Conservation (phyloP, 2,113 vertebrate species). For the Sebastes schlegelii region DNA sequence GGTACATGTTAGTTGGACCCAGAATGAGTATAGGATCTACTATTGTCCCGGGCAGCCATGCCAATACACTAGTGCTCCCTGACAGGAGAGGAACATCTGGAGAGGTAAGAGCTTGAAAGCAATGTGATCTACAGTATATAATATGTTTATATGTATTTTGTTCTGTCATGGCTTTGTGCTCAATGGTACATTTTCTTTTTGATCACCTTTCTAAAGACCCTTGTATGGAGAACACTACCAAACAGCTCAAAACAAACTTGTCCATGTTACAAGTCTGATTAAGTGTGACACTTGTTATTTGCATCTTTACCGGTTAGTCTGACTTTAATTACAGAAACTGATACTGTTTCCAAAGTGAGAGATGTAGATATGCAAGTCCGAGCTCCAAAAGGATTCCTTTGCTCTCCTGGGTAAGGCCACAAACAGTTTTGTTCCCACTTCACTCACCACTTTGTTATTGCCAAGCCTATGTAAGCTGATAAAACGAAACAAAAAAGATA, state of each 20-base stretch:
- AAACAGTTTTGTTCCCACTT: no score
- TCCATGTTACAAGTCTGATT: no score
- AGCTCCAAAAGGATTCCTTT: neutral
- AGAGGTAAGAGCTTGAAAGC: slow-evolving; percentile 49
- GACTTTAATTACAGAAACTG: neutral
- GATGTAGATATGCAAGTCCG: no score
- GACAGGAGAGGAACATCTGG: slow-evolving; percentile 52
- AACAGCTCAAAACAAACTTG: neutral
- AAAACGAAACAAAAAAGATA: no score
- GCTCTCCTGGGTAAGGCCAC: no score
- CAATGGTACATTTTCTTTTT: no score
- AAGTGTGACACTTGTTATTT: no score
- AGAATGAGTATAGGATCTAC: slow-evolving; percentile 67
- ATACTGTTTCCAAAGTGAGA: no score
- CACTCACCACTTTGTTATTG: no score
- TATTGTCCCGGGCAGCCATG: slow-evolving; percentile 63
- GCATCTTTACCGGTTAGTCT: neutral
- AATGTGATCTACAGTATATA: no score
- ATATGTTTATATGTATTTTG: neutral
- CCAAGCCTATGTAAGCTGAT: no score
- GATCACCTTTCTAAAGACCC: neutral
- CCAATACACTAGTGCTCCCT: slow-evolving; percentile 70
- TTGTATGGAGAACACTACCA: no score
- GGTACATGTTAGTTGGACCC: slow-evolving; percentile 81
- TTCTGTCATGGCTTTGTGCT: neutral